A percentile compares a stretch with the other conserved stretches of the same genome.
phyloP scores from a whole-genome alignment of 2,113 vertebrate genomes.

The Cyprinodon variegatus region DNA sequence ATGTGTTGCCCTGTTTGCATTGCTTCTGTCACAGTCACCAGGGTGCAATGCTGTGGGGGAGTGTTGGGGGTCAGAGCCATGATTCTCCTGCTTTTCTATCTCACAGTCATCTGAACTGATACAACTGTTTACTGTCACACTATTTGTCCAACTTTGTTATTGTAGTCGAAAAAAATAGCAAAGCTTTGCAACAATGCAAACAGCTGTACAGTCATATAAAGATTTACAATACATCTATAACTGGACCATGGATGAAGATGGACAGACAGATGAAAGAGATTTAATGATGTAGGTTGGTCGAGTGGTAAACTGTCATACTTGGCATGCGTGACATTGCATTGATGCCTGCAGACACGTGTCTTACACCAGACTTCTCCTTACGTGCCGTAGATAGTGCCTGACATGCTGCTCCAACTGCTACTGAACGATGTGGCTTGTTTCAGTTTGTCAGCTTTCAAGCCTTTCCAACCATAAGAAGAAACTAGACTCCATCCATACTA shows the following conservation, averaged over 20 bases:
- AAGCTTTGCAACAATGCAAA: background rate
- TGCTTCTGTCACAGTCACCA: slow-evolving; percentile 30
- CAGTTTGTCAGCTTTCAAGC: slow-evolving; percentile 56
- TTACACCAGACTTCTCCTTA: slow-evolving; percentile 26
- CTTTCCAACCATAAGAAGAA: slow-evolving; percentile 63
- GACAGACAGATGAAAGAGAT: slow-evolving; percentile 7
- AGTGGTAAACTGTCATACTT: slow-evolving; percentile 42
- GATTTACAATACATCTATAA: slow-evolving; percentile 4
- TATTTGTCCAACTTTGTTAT: slow-evolving; percentile 8
- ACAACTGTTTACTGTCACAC: slow-evolving; percentile 62
- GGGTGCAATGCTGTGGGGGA: slow-evolving; percentile 40
- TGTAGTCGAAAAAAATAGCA: background rate
- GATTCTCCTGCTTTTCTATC: slow-evolving; percentile 39
- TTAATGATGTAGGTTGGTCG: background rate
- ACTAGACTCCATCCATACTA: slow-evolving; percentile 56
- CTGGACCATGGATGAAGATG: background rate
- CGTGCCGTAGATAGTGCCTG: slow-evolving; percentile 67
- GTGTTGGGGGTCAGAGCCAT: slow-evolving; percentile 49
- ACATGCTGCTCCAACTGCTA: slow-evolving; percentile 61
- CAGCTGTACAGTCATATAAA: slow-evolving; percentile 6
- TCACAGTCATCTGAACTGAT: slow-evolving; percentile 53
- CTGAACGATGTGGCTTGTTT: slow-evolving; percentile 38
- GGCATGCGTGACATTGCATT: slow-evolving; percentile 59
- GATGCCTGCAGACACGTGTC: slow-evolving; percentile 65
- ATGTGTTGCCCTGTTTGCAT: slow-evolving; percentile 43